Conservation (phyloP, 2,888 invertebrate species). For the Eupithecia subfuscata region DNA sequence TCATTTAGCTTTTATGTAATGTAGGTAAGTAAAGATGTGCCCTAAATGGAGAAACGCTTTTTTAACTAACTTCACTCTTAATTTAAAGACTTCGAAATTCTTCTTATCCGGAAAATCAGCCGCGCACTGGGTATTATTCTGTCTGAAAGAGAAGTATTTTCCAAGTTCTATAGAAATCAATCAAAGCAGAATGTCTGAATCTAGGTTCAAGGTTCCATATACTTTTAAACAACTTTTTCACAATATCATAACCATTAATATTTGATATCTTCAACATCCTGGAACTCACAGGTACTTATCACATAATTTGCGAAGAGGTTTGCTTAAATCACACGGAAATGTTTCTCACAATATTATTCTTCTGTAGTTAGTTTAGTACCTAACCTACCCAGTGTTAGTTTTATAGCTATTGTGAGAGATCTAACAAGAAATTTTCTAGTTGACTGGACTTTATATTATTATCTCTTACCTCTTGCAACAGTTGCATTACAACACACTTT, state of each 20-base stretch:
- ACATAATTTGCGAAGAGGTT: neutral
- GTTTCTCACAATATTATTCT: neutral
- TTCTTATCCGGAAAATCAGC: neutral
- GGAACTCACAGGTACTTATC: neutral
- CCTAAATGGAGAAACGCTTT: neutral
- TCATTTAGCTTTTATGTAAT: neutral
- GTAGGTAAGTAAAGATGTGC: too few relatives aligned
- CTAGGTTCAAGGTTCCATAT: neutral
- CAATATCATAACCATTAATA: neutral
- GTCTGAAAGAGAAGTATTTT: neutral
- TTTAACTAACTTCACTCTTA: neutral
- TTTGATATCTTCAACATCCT: neutral
- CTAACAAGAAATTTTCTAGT: neutral
- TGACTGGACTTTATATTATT: neutral
- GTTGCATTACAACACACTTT: neutral
- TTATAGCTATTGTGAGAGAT: neutral
- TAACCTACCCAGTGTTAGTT: neutral
- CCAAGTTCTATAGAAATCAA: neutral
- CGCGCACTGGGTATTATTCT: neutral
- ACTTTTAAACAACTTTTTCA: neutral
- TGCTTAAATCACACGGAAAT: neutral
- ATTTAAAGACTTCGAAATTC: neutral
- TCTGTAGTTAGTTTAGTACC: neutral
- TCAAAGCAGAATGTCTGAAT: neutral
- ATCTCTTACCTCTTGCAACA: neutral